Conservation (phyloP, 2,113 vertebrate species). For the Rhadina sibilatrix region DNA sequence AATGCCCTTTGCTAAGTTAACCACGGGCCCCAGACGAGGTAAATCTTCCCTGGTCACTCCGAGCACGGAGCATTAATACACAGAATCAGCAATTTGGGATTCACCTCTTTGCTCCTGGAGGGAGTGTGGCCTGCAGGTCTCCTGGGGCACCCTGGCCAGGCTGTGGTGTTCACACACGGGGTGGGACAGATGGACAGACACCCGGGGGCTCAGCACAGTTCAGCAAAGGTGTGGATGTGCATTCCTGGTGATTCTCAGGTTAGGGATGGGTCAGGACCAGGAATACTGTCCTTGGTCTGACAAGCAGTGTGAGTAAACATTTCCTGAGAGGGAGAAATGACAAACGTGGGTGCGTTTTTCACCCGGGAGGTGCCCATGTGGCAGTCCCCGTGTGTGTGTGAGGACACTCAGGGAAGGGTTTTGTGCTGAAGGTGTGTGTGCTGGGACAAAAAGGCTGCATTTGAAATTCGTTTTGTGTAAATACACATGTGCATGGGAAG, state of each 20-base stretch:
- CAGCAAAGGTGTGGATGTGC: rapidly evolving
- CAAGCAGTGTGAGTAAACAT: neutral
- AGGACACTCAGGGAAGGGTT: neutral
- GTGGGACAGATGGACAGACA: neutral
- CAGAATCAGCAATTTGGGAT: neutral
- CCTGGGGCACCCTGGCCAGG: rapidly evolving
- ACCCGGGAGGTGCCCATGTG: neutral
- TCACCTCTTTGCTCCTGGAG: neutral
- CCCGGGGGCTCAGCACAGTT: neutral
- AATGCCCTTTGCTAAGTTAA: neutral
- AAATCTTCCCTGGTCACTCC: neutral
- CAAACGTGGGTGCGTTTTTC: neutral
- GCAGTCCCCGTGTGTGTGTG: neutral
- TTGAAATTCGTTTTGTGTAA: neutral
- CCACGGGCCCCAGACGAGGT: neutral
- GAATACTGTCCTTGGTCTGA: neutral
- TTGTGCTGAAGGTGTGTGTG: neutral
- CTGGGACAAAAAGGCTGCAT: neutral
- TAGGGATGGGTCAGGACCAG: neutral
- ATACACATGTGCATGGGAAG: neutral
- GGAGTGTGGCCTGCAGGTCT: neutral
- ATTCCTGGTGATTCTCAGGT: neutral
- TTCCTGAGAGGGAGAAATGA: neutral
- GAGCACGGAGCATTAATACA: neutral
- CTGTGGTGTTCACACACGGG: rapidly evolving